Base-by-base conservation (phyloP, 1,140 invertebrate species). In the Lepidurus packardi region DNA sequence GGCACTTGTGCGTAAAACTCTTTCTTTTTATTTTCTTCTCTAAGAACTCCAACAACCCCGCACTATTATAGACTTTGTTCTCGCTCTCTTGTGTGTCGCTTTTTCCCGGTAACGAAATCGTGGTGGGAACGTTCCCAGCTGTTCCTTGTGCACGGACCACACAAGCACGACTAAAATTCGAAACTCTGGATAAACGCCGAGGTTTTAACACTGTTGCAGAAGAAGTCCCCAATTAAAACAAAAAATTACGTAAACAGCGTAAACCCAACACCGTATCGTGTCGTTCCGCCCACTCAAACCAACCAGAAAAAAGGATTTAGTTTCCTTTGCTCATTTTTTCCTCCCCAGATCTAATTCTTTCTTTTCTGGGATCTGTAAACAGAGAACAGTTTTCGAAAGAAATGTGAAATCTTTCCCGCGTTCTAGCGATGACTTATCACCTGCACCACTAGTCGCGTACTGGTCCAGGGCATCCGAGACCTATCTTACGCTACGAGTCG, bases 261-360 rank as follows among this genome's bases (percentile, higher is more conserved):
- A 65, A 65, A 65, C 53, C 21, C 53, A 21, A 65, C 16, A 65
- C 16, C 53, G 5, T 65, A n/a, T 65, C 53, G 53, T 21, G 21
- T 65, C 53, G 53, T 65, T 65, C 13, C 53, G 53, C 53, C 53
- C 53, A 65, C 53, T 13, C 21, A 21, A 65, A 7, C 53, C 53
- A 65, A 13, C 53, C 53, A 8, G n/a, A 44, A 45, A 44, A 41
- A n/a, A 78, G 79, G 44, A 79, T 34, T n/a, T 1, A n/a, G 24
- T 42, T 65, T 43, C 45, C 65, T 7, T 80, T 21, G 8, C 13
- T 65, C n/a, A 0, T 0, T 21, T 13, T 65, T 65, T 21, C 1
- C 16, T 65, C 13, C 21, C 16, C 53, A 65, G 53, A 21, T 16
- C 16, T 16, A 16, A 1, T 34, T 34, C 34, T 34, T 34, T 34